Percentiles rank a stretch among this genome's conserved stretches.
These are phyloP conservation scores for Drosophila guanche DNA, from an alignment of 1,140 invertebrate species.

Conservation along the genomic window DNA sequence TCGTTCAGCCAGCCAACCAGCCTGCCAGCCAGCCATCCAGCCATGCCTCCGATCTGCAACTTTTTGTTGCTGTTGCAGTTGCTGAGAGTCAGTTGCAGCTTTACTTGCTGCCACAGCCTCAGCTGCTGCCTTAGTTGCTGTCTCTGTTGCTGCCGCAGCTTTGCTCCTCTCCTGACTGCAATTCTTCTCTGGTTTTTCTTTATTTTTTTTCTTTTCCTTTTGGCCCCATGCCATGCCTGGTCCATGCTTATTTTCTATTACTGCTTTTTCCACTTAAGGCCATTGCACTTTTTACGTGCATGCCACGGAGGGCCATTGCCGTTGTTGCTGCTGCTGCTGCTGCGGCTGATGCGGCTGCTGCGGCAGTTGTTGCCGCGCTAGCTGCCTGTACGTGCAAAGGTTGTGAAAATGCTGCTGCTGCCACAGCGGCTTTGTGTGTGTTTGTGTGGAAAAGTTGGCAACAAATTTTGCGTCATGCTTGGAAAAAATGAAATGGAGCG, in stretches of 20 bases:
- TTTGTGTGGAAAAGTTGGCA: constrained; percentile 76
- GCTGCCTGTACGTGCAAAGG: constrained; percentile 76
- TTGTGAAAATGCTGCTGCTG: constrained; percentile 73
- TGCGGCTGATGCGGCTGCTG: constrained; percentile 32
- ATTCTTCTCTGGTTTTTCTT: constrained; percentile 52
- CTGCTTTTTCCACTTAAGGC: constrained; percentile 82
- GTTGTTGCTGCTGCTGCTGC: constrained; percentile 47
- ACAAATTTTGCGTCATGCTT: constrained; percentile 82
- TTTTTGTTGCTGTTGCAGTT: constrained; percentile 53
- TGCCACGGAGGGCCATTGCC: constrained; percentile 81
- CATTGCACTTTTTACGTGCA: constrained; percentile 82
- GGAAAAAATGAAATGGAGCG: constrained; percentile 81
- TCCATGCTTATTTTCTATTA: constrained; percentile 82
- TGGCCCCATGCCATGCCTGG: constrained; percentile 51
- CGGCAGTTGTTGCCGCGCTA: constrained; percentile 16
- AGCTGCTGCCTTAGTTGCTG: constrained; percentile 14
- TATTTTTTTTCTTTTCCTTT: constrained; percentile 16
- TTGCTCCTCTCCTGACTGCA: constrained; percentile 45
- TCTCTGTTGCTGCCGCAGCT: constrained; percentile 38
- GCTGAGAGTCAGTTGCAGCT: constrained; percentile 14
- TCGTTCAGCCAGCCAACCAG: constrained; percentile 58
- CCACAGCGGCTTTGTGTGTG: constrained; percentile 2
- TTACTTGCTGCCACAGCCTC: constrained; percentile 1
- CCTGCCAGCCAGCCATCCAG: constrained; percentile 24
- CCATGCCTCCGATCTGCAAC: constrained; percentile 50